Percentiles rank a stretch among this genome's conserved stretches.
phyloP scores from a whole-genome alignment of 1,140 invertebrate species.

The Stegodyphus mimosarum region DNA sequence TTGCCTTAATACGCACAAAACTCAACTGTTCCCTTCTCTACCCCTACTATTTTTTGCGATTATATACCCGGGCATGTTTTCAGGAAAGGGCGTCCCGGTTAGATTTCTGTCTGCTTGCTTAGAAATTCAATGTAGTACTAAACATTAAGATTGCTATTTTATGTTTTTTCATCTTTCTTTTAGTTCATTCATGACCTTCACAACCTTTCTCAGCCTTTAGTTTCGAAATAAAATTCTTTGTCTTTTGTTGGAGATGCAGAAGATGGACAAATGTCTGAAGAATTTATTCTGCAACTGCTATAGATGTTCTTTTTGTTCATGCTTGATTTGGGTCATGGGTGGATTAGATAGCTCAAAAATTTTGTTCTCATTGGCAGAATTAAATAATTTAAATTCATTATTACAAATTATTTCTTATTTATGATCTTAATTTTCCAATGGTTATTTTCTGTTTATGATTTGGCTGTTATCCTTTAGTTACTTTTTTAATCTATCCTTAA shows the following conservation, averaged over 20 bases:
- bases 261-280: background rate
- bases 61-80: constrained; percentile 24
- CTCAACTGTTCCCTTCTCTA: background rate
- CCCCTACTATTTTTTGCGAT: constrained; percentile 1
- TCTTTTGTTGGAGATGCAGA: background rate
- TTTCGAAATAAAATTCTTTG: background rate
- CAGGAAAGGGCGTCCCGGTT: constrained; percentile 1
- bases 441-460: too few relatives aligned
- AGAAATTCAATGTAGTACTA: constrained; percentile 31
- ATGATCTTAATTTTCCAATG: too few relatives aligned
- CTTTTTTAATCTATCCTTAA: too few relatives aligned
- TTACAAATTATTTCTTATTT: too few relatives aligned
- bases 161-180: background rate
- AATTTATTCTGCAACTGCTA: too few relatives aligned
- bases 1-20: constrained; percentile 29
- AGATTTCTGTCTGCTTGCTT: constrained; percentile 17
- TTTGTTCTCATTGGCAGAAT: too few relatives aligned
- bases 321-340: too few relatives aligned
- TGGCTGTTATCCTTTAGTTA: too few relatives aligned
- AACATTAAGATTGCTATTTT: constrained; percentile 29
- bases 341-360: too few relatives aligned
- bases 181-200: background rate
- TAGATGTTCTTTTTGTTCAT: too few relatives aligned
- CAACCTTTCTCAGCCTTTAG: background rate
- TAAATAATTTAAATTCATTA: too few relatives aligned